Conservation (phyloP, 2,797 vertebrate genomes). For the Cynodonichthys magdalenae region DNA sequence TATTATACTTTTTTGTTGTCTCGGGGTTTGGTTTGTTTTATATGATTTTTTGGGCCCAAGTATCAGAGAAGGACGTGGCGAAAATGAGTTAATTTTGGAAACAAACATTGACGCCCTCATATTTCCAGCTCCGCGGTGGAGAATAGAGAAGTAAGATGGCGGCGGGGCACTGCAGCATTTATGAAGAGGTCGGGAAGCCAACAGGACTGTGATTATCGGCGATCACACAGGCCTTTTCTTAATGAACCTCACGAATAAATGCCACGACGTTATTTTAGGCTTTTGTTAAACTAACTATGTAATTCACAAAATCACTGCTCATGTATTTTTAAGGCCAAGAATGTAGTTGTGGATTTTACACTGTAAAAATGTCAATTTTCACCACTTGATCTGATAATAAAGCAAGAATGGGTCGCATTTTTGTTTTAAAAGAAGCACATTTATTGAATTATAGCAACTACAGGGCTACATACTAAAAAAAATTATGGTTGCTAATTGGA, state of each 20-base stretch:
- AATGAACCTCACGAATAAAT: too few species aligned
- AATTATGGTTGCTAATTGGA: too few species aligned
- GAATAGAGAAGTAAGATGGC: constrained; percentile 90
- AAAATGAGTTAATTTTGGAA: background rate
- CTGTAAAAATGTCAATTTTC: constrained; percentile 15
- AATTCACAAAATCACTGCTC: constrained; percentile 24
- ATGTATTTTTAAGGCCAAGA: constrained; percentile 22
- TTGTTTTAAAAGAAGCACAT: too few species aligned
- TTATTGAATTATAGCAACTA: too few species aligned
- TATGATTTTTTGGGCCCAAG: too few species aligned
- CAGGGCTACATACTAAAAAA: too few species aligned
- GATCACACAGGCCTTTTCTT: too few species aligned
- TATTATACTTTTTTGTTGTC: too few species aligned
- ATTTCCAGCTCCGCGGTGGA: constrained; percentile 56
- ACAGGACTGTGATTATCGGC: constrained; percentile 17
- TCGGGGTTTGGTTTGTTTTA: too few species aligned
- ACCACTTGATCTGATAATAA: background rate
- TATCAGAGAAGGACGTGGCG: background rate
- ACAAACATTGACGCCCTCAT: constrained; percentile 21
- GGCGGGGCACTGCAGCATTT: constrained; percentile 92
- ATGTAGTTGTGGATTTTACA: constrained; percentile 11
- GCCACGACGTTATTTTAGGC: too few species aligned
- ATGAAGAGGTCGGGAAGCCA: constrained; percentile 50
- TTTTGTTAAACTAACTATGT: too few species aligned
- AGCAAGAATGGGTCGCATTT: too few species aligned